A percentile compares a stretch with the other conserved stretches of the same genome.
These are phyloP conservation scores for Plodia interpunctella DNA, from an alignment of 1,140 invertebrate species.

Conservation along the genomic window DNA sequence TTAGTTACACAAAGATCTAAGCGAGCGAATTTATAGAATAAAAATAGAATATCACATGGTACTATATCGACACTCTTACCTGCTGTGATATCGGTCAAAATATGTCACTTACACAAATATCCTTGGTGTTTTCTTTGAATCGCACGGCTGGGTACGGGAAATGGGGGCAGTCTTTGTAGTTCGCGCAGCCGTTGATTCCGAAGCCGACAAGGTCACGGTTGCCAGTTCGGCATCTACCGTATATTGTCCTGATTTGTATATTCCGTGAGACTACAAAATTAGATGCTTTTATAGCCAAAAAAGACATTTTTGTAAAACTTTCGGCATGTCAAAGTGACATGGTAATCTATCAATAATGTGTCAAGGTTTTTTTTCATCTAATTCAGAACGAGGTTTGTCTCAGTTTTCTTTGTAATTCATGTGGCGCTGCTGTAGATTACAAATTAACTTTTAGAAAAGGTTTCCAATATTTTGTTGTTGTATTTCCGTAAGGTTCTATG, in stretches of 20 bases:
- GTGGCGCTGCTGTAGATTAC: too few species aligned
- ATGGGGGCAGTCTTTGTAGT: constrained; percentile 87
- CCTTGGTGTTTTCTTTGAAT: constrained; percentile 83
- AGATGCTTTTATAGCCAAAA: constrained; percentile 20
- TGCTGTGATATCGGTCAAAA: too few species aligned
- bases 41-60: too few species aligned
- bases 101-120: constrained; percentile 71
- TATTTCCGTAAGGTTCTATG: too few species aligned
- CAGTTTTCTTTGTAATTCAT: too few species aligned
- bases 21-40: too few species aligned
- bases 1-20: too few species aligned
- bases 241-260: constrained; percentile 24
- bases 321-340: not conserved
- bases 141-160: constrained; percentile 93
- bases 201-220: constrained; percentile 94
- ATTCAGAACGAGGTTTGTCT: too few species aligned
- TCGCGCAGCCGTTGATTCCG: constrained; percentile 87
- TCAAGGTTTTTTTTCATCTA: not conserved
- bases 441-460: too few species aligned
- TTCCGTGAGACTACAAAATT: constrained; percentile 14
- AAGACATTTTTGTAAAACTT: constrained; percentile 20
- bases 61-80: too few species aligned
- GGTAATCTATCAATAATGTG: not conserved
- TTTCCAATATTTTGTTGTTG: too few species aligned
- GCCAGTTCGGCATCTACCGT: constrained; percentile 78